A percentile compares a stretch with the other conserved stretches of the same genome.
Conservation (phyloP, 1,140 invertebrate genomes). For the Drosophila burlai region DNA sequence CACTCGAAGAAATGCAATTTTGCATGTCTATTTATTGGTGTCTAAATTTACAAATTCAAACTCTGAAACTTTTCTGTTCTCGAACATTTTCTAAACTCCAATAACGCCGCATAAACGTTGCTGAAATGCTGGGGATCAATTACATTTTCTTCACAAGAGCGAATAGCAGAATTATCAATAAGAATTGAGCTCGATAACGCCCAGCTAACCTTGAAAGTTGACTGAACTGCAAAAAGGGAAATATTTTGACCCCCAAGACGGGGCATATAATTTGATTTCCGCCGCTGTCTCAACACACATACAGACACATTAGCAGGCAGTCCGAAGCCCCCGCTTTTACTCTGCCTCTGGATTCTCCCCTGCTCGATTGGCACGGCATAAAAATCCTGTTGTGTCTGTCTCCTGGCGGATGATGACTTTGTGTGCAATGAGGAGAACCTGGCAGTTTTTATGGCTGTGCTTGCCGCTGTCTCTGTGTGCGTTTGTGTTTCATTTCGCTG, state of each 20-base stretch:
- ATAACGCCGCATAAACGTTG: background rate
- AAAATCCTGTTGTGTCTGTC: slow-evolving; percentile 70
- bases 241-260: slow-evolving; percentile 72
- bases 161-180: slow-evolving; percentile 15
- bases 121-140: background rate
- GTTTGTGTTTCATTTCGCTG: slow-evolving; percentile 58
- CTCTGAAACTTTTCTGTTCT: background rate
- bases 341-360: slow-evolving; percentile 25
- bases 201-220: slow-evolving; percentile 75
- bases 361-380: slow-evolving; percentile 43
- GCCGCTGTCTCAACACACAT: slow-evolving; percentile 8
- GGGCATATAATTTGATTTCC: slow-evolving; percentile 72
- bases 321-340: slow-evolving; percentile 8
- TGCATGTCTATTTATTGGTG: too few relatives aligned
- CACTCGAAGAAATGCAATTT: too few relatives aligned
- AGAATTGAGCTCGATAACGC: slow-evolving; percentile 19
- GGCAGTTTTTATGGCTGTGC: slow-evolving; percentile 35
- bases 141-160: slow-evolving; percentile 5
- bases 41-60: background rate
- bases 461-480: slow-evolving; percentile 17
- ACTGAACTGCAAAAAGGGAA: slow-evolving; percentile 68
- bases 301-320: slow-evolving; percentile 14
- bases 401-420: slow-evolving; percentile 37
- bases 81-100: background rate
- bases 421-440: slow-evolving; percentile 52